Conservation (phyloP, 2,888 invertebrate species). For the Heliconius erato region DNA sequence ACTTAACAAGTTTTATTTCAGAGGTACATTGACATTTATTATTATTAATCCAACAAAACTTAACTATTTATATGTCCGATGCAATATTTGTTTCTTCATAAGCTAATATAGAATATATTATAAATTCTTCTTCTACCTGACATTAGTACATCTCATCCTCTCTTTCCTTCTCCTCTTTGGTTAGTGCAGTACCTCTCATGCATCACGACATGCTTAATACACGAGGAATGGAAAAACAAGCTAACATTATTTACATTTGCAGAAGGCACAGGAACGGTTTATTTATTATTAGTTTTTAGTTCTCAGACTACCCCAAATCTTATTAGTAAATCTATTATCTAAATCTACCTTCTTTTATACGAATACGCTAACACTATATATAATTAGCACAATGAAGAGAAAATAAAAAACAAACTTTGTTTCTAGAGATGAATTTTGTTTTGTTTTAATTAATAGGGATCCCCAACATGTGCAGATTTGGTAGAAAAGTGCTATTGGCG, state of each 20-base stretch:
- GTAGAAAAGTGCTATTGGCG: conserved; percentile 79
- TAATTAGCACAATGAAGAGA: too few species aligned
- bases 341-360: too few species aligned
- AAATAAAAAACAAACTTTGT: background rate
- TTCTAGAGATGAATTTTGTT: background rate
- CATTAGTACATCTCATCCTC: too few species aligned
- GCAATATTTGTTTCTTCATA: background rate
- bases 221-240: too few species aligned
- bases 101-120: background rate
- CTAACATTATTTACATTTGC: background rate
- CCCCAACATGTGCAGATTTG: conserved; percentile 75
- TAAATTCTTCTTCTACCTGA: too few species aligned
- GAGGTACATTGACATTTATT: conserved; percentile 58
- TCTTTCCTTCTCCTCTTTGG: too few species aligned
- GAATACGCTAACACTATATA: too few species aligned
- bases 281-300: background rate
- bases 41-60: background rate
- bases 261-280: background rate
- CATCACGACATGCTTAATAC: too few species aligned
- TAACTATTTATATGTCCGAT: background rate
- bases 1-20: conserved; percentile 70
- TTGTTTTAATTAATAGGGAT: conserved; percentile 61
- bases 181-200: too few species aligned
- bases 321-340: too few species aligned
- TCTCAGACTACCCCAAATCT: background rate